Conservation (phyloP, 2,113 vertebrate genomes). For the Callopanchax toddi region DNA sequence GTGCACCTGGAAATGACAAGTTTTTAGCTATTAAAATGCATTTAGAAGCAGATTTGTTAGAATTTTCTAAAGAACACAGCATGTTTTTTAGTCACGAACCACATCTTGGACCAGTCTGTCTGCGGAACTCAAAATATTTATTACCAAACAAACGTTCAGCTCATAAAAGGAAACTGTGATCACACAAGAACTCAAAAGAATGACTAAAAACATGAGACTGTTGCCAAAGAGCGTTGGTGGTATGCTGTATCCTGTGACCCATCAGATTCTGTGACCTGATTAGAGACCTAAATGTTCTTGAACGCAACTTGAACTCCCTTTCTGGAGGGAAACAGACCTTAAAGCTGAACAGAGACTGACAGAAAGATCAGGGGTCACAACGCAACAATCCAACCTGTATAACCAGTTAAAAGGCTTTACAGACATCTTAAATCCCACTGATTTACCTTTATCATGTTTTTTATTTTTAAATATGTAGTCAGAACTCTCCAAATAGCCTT, state of each 20-base stretch:
- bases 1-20: too few species aligned
- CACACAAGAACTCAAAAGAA: too few species aligned
- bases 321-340: neutral
- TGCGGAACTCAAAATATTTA: too few species aligned
- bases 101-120: neutral
- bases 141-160: neutral
- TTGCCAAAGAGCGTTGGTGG: neutral
- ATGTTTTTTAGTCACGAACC: neutral
- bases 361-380: neutral
- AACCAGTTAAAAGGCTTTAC: neutral
- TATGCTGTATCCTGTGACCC: neutral
- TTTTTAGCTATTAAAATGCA: too few species aligned
- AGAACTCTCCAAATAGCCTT: neutral
- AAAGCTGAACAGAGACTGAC: neutral
- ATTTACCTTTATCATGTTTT: neutral
- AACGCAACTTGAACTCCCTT: slow-evolving; percentile 1
- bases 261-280: slow-evolving; percentile 3
- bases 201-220: neutral
- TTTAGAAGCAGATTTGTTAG: neutral
- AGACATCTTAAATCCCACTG: neutral
- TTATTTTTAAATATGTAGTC: neutral
- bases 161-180: neutral
- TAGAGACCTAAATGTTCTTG: neutral
- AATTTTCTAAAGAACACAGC: too few species aligned
- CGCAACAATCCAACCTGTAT: neutral